Evolutionary conservation across 1,140 invertebrate genomes (phyloP).

Genomic region (Drosophila chauvacae): DNA sequence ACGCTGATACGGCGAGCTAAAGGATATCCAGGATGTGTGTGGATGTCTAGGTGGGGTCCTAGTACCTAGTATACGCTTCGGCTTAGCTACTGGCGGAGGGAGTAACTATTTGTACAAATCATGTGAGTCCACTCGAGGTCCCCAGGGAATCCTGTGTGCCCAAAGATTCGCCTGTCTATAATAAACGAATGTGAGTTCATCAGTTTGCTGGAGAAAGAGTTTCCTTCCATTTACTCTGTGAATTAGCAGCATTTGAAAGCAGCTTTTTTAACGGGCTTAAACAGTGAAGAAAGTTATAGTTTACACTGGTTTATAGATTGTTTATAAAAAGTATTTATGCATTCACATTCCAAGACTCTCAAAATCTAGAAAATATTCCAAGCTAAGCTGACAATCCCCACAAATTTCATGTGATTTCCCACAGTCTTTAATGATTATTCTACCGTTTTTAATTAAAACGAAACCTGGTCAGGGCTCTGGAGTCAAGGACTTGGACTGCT

Average conservation of each 20-base stretch:
- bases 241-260: too few relatives aligned
- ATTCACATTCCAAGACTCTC: too few relatives aligned
- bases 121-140: conserved; percentile 21
- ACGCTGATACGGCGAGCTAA: conserved; percentile 59
- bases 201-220: neutral
- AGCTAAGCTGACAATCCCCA: too few relatives aligned
- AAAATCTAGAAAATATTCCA: too few relatives aligned
- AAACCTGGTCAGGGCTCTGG: conserved; percentile 3
- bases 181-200: neutral
- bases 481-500: neutral
- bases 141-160: neutral
- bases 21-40: conserved; percentile 20
- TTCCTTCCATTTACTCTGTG: neutral
- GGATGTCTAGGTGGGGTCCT: too few relatives aligned
- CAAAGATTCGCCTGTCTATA: neutral
- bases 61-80: neutral
- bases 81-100: neutral
- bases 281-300: too few relatives aligned
- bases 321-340: too few relatives aligned
- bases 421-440: neutral
- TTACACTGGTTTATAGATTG: too few relatives aligned
- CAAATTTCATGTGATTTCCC: neutral
- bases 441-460: conserved; percentile 58
- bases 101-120: conserved; percentile 66
- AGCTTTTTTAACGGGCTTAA: too few relatives aligned